Conservation (phyloP, 2,888 invertebrate species). For the Eugnorisma glareosa region DNA sequence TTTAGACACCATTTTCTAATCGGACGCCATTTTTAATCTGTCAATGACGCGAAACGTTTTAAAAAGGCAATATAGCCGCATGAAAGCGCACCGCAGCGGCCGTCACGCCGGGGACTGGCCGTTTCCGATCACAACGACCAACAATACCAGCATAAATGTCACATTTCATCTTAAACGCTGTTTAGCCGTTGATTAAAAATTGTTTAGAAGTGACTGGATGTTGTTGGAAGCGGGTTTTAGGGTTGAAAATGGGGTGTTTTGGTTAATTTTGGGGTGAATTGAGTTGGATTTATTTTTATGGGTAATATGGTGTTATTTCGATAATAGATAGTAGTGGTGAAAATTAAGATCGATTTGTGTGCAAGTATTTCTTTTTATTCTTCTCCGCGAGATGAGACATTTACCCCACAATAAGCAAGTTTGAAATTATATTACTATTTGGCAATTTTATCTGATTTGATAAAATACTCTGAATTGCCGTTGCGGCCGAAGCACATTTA, state of each 20-base stretch:
- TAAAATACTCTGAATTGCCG: constrained; percentile 5
- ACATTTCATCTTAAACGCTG: constrained; percentile 51
- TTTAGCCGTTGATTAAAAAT: constrained; percentile 63
- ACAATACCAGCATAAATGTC: constrained; percentile 58
- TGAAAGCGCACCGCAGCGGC: constrained; percentile 48
- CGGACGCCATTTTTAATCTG: constrained; percentile 53
- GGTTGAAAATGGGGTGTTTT: not conserved
- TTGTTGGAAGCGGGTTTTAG: not conserved
- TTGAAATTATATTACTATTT: not conserved
- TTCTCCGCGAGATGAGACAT: not conserved
- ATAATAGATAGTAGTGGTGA: not conserved
- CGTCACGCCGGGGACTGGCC: constrained; percentile 52
- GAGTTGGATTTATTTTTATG: not conserved
- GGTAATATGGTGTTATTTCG: not conserved
- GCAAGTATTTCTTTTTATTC: not conserved
- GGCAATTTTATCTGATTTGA: not conserved
- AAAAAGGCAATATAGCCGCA: constrained; percentile 62
- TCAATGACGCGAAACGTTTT: constrained; percentile 43
- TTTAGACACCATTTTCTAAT: constrained; percentile 46
- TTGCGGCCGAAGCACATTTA: not conserved
- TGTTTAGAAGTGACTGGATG: constrained; percentile 14
- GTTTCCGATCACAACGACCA: constrained; percentile 65
- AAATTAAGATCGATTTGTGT: not conserved
- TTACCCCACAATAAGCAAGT: not conserved
- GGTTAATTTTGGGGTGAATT: not conserved